These are phyloP conservation scores for Drosophila borborema DNA, from an alignment of 2,888 invertebrate genomes.

Conservation along the genomic window DNA sequence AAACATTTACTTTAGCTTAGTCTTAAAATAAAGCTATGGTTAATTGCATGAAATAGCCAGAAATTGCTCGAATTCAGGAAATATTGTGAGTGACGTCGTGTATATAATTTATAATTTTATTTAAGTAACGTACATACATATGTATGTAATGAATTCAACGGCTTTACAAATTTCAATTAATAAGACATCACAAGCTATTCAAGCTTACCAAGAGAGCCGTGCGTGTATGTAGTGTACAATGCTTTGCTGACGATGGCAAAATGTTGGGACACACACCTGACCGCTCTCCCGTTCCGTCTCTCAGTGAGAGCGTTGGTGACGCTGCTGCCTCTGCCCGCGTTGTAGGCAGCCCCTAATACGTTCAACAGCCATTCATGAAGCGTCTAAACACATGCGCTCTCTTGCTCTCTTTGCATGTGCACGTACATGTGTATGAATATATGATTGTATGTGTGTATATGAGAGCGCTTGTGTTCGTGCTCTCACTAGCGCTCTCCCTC, in stretches of 20 bases:
- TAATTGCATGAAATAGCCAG: too few species aligned
- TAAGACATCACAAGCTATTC: conserved; percentile 2
- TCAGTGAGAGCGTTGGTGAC: conserved; percentile 21
- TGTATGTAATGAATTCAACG: not conserved
- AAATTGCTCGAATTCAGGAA: too few species aligned
- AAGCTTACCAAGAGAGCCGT: conserved; percentile 7
- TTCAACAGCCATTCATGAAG: conserved; percentile 42
- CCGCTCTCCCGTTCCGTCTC: conserved; percentile 6
- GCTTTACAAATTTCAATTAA: not conserved
- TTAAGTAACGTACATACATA: not conserved
- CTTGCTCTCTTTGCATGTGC: conserved; percentile 18
- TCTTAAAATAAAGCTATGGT: too few species aligned
- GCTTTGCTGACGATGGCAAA: conserved; percentile 71
- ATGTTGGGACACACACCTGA: conserved; percentile 46
- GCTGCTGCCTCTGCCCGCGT: conserved; percentile 22
- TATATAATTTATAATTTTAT: not conserved
- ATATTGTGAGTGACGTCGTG: too few species aligned
- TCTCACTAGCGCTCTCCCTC: conserved; percentile 15
- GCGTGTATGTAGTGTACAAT: conserved; percentile 23
- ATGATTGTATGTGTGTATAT: too few species aligned
- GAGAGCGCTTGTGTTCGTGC: not conserved
- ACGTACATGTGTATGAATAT: too few species aligned
- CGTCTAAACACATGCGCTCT: conserved; percentile 33
- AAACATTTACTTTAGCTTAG: too few species aligned
- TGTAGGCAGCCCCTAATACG: conserved; percentile 19